These are phyloP conservation scores for Caenorhabditis wallacei DNA, from an alignment of 2,888 invertebrate genomes.

Conservation along the genomic window DNA sequence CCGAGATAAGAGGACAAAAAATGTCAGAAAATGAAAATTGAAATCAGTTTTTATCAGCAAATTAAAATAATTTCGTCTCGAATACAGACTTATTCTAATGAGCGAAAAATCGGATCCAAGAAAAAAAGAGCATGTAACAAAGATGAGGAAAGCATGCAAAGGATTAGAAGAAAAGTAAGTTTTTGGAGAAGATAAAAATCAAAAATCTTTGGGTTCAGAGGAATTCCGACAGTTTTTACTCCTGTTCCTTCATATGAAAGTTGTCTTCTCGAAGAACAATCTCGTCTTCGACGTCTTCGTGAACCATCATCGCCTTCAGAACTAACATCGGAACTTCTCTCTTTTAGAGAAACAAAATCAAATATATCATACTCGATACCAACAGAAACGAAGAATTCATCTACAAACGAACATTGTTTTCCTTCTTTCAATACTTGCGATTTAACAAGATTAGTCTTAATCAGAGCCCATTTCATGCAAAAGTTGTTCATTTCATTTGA, in stretches of 20 bases:
- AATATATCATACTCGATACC: not conserved
- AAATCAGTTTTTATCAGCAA: not conserved
- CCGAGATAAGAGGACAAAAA: not conserved
- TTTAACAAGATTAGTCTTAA: not conserved
- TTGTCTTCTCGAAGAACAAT: constrained; percentile 8
- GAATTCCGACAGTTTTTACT: constrained; percentile 43
- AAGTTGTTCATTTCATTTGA: constrained; percentile 25
- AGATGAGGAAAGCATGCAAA: not conserved
- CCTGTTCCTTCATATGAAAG: constrained; percentile 32
- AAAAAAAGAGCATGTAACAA: not conserved
- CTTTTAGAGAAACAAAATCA: not conserved
- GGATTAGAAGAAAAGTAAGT: constrained; percentile 6
- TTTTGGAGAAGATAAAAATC: not conserved
- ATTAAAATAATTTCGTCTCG: not conserved
- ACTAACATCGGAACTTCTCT: not conserved
- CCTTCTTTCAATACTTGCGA: not conserved
- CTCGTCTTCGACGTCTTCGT: constrained; percentile 5
- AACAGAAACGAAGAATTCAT: not conserved
- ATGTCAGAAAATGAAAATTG: not conserved
- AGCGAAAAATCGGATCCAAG: not conserved
- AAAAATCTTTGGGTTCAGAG: constrained; percentile 1
- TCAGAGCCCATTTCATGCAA: constrained; percentile 39
- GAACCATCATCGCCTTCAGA: not conserved
- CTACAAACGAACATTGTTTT: not conserved
- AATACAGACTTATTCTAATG: not conserved